These are phyloP conservation scores for Cydia strobilella DNA, from an alignment of 1,140 invertebrate species.

Conservation along the genomic window DNA sequence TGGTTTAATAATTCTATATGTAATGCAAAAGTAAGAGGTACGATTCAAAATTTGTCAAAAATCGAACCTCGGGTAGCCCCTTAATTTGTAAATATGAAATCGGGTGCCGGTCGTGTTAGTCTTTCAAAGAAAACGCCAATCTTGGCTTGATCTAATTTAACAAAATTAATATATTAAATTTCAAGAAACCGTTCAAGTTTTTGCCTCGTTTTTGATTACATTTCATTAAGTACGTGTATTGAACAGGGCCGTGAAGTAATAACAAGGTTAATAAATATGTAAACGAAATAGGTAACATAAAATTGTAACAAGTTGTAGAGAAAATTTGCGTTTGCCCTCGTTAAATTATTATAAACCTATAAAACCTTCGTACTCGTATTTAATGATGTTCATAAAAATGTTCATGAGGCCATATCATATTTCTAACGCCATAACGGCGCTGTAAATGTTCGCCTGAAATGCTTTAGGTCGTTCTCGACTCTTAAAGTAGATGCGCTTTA, in stretches of 20 bases:
- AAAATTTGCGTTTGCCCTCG: constrained; percentile 16
- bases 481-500: neutral
- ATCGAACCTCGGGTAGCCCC: too few relatives aligned
- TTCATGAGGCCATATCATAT: constrained; percentile 41
- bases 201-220: too few relatives aligned
- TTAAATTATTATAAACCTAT: constrained; percentile 33
- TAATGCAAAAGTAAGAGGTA: too few relatives aligned
- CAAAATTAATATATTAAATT: too few relatives aligned
- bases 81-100: too few relatives aligned
- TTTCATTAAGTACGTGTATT: neutral
- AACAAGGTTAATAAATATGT: neutral
- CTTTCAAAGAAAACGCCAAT: too few relatives aligned
- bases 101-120: too few relatives aligned
- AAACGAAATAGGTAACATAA: neutral
- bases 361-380: constrained; percentile 44
- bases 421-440: constrained; percentile 31
- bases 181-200: too few relatives aligned
- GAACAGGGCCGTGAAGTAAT: neutral
- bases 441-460: constrained; percentile 28
- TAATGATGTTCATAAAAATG: constrained; percentile 41
- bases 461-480: constrained; percentile 6
- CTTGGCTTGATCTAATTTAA: too few relatives aligned
- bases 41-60: too few relatives aligned
- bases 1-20: too few relatives aligned
- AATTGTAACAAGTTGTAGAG: constrained; percentile 15